phyloP scores from a whole-genome alignment of 2,888 invertebrate species.

The Erebia aethiops region DNA sequence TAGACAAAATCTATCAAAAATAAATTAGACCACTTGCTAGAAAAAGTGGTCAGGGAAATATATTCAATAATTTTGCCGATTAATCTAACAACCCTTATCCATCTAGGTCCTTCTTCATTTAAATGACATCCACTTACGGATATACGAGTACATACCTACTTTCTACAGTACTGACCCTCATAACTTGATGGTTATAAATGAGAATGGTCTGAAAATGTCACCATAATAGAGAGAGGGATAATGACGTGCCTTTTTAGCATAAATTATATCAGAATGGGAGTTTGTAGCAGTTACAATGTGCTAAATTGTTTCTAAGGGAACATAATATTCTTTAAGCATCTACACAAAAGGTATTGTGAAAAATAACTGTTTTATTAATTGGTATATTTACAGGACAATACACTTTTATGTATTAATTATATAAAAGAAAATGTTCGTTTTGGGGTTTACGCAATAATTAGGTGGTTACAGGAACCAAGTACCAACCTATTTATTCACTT shows the following conservation, averaged over 20 bases:
- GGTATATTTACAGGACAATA: neutral
- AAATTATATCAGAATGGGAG: constrained; percentile 16
- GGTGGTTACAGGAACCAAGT: too few species aligned
- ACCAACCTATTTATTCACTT: too few species aligned
- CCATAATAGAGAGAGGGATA: constrained; percentile 22
- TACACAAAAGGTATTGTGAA: too few species aligned
- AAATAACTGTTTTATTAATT: neutral
- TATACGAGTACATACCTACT: neutral
- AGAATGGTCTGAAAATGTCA: constrained; percentile 21
- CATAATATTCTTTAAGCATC: constrained; percentile 1
- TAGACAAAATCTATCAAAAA: too few species aligned
- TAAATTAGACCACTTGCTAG: too few species aligned
- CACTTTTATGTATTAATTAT: neutral
- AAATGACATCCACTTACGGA: neutral
- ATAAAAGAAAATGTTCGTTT: too few species aligned
- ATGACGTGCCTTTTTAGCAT: constrained; percentile 18
- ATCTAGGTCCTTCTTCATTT: neutral
- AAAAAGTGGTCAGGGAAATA: too few species aligned
- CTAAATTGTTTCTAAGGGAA: constrained; percentile 6
- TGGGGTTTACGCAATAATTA: too few species aligned
- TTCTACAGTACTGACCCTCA: constrained; percentile 4
- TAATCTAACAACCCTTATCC: neutral
- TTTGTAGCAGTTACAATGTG: constrained; percentile 19
- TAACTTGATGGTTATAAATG: constrained; percentile 19
- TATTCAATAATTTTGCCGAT: neutral